Conservation (phyloP, 2,888 invertebrate species). For the Mimachlamys varia region DNA sequence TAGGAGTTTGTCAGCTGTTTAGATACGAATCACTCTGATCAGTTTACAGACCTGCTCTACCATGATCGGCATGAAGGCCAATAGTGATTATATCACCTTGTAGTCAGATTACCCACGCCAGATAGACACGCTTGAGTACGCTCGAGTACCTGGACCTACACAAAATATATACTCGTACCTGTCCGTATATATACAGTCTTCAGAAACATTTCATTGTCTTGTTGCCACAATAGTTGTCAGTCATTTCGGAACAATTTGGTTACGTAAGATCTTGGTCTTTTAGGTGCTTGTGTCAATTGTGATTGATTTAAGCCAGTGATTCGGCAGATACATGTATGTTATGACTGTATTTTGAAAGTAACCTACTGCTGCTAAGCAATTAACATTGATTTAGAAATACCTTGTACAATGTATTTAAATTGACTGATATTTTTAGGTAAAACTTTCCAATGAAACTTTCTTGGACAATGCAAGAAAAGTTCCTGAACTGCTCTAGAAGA, state of each 20-base stretch:
- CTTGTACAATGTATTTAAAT: no score
- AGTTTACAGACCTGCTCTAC: not conserved
- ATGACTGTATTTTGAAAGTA: no score
- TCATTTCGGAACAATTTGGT: not conserved
- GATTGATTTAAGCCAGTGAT: not conserved
- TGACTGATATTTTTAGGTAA: no score
- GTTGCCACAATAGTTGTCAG: not conserved
- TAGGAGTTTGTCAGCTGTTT: not conserved
- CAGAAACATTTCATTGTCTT: not conserved
- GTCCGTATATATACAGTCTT: not conserved
- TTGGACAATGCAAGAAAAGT: no score
- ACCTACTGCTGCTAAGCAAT: no score
- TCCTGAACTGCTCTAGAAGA: no score
- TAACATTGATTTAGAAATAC: no score
- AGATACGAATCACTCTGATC: not conserved
- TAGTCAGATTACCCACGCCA: not conserved
- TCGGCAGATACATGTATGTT: no score
- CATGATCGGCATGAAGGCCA: constrained; percentile 17
- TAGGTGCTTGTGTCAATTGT: not conserved
- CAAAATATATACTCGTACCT: not conserved
- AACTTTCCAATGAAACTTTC: no score
- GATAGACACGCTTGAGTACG: not conserved
- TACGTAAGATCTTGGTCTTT: not conserved
- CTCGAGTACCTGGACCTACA: not conserved
- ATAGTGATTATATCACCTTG: not conserved